Conservation (phyloP, 2,888 invertebrate species). For the Beris chalybata region DNA sequence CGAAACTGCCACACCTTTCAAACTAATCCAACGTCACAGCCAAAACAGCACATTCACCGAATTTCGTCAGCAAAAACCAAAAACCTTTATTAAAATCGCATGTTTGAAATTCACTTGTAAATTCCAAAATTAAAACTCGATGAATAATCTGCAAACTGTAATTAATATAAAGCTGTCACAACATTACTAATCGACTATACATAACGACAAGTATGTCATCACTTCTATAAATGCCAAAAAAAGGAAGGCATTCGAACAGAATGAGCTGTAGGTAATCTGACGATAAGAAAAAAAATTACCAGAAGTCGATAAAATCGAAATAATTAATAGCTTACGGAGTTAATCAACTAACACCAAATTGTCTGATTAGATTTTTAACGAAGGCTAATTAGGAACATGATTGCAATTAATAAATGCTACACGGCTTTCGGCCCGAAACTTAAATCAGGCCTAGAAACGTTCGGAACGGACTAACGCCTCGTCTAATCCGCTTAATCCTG, state of each 20-base stretch:
- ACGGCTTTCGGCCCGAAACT: background rate
- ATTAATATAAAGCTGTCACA: slow-evolving; percentile 18
- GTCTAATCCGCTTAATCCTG: background rate
- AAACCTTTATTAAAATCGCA: background rate
- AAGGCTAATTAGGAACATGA: slow-evolving; percentile 24
- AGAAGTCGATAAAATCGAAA: slow-evolving; percentile 28
- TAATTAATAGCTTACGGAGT: slow-evolving; percentile 18
- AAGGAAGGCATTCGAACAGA: background rate
- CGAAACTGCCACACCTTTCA: slow-evolving; percentile 3
- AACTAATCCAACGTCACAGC: background rate
- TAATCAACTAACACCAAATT: slow-evolving; percentile 26
- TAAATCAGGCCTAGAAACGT: background rate
- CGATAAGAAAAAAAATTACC: slow-evolving; percentile 20
- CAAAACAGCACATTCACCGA: background rate
- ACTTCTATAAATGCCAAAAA: no score
- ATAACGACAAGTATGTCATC: slow-evolving; percentile 20
- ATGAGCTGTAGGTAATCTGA: background rate
- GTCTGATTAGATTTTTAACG: slow-evolving; percentile 16
- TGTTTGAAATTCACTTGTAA: background rate
- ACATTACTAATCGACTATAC: slow-evolving; percentile 24
- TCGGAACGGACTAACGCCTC: background rate
- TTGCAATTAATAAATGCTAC: slow-evolving; percentile 22
- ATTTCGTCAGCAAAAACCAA: background rate
- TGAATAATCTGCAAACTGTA: slow-evolving; percentile 20
- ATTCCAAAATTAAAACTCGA: slow-evolving; percentile 15